A percentile compares a stretch with the other conserved stretches of the same genome.
Conservation (phyloP, 2,888 invertebrate genomes). For the Drosophila barbarae region DNA sequence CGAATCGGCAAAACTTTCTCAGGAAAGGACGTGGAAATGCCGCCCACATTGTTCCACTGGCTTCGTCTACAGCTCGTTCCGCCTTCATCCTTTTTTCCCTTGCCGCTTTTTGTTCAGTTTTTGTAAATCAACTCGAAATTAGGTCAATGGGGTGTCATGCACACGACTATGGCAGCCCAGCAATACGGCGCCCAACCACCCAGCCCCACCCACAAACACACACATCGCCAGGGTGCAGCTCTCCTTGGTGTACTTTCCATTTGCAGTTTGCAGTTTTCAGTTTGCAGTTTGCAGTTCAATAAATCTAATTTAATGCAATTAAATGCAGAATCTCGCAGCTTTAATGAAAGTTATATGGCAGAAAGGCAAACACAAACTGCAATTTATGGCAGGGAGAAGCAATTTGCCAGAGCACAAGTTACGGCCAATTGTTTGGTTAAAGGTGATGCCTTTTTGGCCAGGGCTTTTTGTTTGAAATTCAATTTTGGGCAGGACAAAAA, state of each 20-base stretch:
- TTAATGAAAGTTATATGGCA: slow-evolving; percentile 27
- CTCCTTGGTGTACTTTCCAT: slow-evolving; percentile 30
- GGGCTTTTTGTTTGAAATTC: background rate
- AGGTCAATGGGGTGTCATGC: slow-evolving; percentile 76
- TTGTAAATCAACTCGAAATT: slow-evolving; percentile 74
- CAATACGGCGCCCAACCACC: slow-evolving; percentile 2
- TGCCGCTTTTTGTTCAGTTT: slow-evolving; percentile 47
- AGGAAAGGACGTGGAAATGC: slow-evolving; percentile 52
- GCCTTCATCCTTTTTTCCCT: slow-evolving; percentile 16
- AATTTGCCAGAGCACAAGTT: slow-evolving; percentile 1
- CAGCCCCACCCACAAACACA: slow-evolving; percentile 1
- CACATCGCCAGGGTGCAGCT: slow-evolving; percentile 18
- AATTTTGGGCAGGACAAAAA: background rate
- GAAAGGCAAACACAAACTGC: slow-evolving; percentile 5
- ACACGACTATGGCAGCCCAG: slow-evolving; percentile 19
- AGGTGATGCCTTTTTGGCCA: background rate
- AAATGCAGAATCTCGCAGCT: slow-evolving; percentile 22
- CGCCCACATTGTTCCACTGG: slow-evolving; percentile 35
- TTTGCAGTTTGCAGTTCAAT: slow-evolving; percentile 33
- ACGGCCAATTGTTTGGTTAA: background rate
- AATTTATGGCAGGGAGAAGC: slow-evolving; percentile 14
- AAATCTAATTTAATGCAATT: slow-evolving; percentile 41
- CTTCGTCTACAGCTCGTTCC: slow-evolving; percentile 32
- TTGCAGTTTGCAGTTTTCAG: slow-evolving; percentile 6
- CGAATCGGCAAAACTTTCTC: slow-evolving; percentile 23